Percentiles rank a stretch among this genome's conserved stretches.
Conservation (phyloP, 2,797 vertebrate species). For the Balearica regulorum region DNA sequence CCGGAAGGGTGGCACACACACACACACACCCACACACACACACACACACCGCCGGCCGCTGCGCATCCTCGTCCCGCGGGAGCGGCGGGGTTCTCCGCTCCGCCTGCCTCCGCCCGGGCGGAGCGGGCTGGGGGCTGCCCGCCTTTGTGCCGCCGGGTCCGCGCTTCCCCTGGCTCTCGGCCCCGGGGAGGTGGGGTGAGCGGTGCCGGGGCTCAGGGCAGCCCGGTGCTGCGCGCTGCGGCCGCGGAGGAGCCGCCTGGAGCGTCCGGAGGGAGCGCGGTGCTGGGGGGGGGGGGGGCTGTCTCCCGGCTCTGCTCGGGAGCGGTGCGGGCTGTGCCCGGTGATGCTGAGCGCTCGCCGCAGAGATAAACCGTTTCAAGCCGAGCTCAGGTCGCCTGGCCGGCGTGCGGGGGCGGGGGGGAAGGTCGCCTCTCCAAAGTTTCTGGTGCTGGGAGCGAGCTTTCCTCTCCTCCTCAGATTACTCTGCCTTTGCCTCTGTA, state of each 20-base stretch:
- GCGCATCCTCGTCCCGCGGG: neutral
- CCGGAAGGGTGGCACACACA: neutral
- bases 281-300: neutral
- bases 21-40: too few relatives aligned
- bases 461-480: neutral
- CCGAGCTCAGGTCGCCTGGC: too few relatives aligned
- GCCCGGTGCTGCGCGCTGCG: neutral
- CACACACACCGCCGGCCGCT: neutral
- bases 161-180: neutral
- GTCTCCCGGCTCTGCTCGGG: neutral
- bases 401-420: too few relatives aligned
- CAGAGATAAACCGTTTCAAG: too few relatives aligned
- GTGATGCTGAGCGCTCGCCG: too few relatives aligned
- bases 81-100: neutral
- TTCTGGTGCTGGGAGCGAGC: neutral
- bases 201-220: neutral
- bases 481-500: neutral
- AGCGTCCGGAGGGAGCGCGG: neutral
- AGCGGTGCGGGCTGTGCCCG: too few relatives aligned
- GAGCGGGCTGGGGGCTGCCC: neutral
- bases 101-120: neutral
- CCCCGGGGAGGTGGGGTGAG: neutral
- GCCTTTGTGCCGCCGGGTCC: neutral
- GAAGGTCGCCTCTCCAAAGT: neutral
- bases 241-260: neutral